Evolutionary conservation across 2,888 invertebrate species (phyloP).

Genomic region (Siphlonurus alternatus): DNA sequence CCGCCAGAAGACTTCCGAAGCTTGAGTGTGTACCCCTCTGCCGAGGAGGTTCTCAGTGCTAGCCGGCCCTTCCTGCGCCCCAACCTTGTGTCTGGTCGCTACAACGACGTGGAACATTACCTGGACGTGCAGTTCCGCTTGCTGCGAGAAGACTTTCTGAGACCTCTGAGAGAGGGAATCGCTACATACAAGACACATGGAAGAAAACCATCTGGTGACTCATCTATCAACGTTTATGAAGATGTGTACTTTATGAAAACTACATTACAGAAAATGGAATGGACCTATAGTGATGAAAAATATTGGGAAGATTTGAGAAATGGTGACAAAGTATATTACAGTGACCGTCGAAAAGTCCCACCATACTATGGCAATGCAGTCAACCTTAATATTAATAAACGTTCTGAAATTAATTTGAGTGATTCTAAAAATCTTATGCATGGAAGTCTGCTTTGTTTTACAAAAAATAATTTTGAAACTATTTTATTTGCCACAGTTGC

Average conservation of each 20-base stretch:
- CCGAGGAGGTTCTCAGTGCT: constrained; percentile 7
- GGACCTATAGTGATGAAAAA: background rate
- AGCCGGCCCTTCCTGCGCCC: constrained; percentile 23
- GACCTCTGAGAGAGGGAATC: constrained; percentile 20
- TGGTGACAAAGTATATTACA: too few relatives aligned
- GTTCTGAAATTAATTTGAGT: background rate
- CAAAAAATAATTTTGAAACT: constrained; percentile 26
- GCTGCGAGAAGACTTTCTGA: constrained; percentile 30
- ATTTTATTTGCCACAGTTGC: constrained; percentile 26
- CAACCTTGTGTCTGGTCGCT: constrained; percentile 23
- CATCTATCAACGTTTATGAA: constrained; percentile 25
- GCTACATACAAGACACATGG: background rate
- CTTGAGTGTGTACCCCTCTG: constrained; percentile 22
- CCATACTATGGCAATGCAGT: background rate
- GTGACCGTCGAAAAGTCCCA: background rate
- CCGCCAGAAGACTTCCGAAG: constrained; percentile 3
- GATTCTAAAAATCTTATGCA: constrained; percentile 26
- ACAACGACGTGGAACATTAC: constrained; percentile 27
- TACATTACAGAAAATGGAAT: background rate
- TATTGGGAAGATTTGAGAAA: background rate
- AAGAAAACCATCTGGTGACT: background rate
- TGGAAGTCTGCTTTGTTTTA: constrained; percentile 29
- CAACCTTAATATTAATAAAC: too few relatives aligned
- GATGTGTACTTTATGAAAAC: constrained; percentile 29
- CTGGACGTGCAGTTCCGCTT: constrained; percentile 31